A percentile compares a stretch with the other conserved stretches of the same genome.
phyloP scores from a whole-genome alignment of 2,888 invertebrate species.

The Cosmia trapezina region DNA sequence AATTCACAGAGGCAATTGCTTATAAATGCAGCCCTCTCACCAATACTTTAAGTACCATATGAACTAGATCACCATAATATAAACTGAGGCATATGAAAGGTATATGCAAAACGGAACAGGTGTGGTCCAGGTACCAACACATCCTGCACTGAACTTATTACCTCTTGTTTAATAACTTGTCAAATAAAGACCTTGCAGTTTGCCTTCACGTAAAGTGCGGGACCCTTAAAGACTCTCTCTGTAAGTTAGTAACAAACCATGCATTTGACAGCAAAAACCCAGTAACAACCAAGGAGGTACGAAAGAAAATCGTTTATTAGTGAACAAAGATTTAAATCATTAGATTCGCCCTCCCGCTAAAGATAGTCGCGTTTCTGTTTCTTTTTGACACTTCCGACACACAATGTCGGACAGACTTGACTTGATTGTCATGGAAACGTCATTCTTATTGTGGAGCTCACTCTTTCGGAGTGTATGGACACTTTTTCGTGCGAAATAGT shows the following conservation, averaged over 20 bases:
- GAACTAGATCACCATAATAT: slow-evolving; percentile 20
- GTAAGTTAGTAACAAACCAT: neutral
- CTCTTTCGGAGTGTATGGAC: neutral
- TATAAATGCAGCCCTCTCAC: slow-evolving; percentile 26
- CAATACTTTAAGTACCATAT: neutral
- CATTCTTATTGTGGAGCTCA: neutral
- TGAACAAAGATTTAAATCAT: neutral
- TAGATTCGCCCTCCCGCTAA: neutral
- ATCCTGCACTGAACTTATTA: slow-evolving; percentile 29
- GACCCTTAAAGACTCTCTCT: neutral
- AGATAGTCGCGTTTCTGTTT: neutral
- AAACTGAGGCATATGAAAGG: too few relatives aligned
- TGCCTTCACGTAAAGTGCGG: neutral
- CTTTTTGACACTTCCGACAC: neutral
- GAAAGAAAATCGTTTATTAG: neutral
- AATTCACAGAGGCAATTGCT: neutral
- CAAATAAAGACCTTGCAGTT: neutral
- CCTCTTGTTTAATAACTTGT: neutral
- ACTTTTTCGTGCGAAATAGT: neutral
- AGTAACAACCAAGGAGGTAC: neutral
- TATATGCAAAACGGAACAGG: slow-evolving; percentile 50
- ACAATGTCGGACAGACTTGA: neutral
- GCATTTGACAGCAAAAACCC: neutral
- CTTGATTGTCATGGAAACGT: neutral
- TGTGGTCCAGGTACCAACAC: slow-evolving; percentile 23